Evolutionary conservation across 2,888 invertebrate genomes (phyloP).

Genomic region (Andrena flavipes): DNA sequence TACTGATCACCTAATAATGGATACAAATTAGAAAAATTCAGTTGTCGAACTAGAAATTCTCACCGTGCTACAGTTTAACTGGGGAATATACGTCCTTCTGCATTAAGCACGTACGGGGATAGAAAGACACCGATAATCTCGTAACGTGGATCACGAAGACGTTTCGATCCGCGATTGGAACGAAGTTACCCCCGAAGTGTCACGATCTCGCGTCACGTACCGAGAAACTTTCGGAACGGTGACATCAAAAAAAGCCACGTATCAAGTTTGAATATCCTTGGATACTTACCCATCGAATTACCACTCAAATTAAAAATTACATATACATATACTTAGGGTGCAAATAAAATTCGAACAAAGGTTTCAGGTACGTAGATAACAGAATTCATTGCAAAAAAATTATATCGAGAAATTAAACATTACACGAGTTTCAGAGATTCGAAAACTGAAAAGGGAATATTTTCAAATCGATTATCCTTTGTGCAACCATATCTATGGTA

Average conservation of each 20-base stretch:
- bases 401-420: too few species aligned
- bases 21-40: not conserved
- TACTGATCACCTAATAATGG: not conserved
- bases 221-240: constrained; percentile 45
- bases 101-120: constrained; percentile 26
- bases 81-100: constrained; percentile 11
- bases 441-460: too few species aligned
- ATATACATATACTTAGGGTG: too few species aligned
- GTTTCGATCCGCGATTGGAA: constrained; percentile 53
- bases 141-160: constrained; percentile 39
- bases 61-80: not conserved
- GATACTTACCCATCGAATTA: constrained; percentile 21
- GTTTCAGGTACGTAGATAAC: too few species aligned
- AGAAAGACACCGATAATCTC: constrained; percentile 38
- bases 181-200: constrained; percentile 60
- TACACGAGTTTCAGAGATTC: too few species aligned
- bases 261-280: constrained; percentile 56
- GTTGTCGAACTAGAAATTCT: constrained; percentile 22
- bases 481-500: too few species aligned
- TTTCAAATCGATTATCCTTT: too few species aligned
- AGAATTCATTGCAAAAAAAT: too few species aligned
- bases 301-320: too few species aligned
- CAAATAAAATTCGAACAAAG: too few species aligned
- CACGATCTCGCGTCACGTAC: constrained; percentile 58
- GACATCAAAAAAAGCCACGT: constrained; percentile 40